These are phyloP conservation scores for Harpagus bidentatus DNA, from an alignment of 2,113 vertebrate genomes.

Conservation along the genomic window DNA sequence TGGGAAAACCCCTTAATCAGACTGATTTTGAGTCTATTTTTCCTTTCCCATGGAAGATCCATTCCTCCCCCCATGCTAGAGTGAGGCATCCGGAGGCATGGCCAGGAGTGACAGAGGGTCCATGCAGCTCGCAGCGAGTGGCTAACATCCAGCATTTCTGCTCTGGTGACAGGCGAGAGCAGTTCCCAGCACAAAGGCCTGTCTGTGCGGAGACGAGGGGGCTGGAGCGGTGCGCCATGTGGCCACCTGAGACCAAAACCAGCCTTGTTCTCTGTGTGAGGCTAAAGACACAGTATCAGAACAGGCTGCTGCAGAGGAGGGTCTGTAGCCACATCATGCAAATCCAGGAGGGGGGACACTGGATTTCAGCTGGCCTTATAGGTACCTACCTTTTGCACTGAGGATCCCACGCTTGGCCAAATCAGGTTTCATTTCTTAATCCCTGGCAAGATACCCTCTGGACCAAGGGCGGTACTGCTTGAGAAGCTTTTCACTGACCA, in stretches of 20 bases:
- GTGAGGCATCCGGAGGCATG: neutral
- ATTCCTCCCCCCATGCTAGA: neutral
- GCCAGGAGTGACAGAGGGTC: neutral
- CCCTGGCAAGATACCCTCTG: neutral
- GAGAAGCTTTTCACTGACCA: neutral
- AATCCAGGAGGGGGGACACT: neutral
- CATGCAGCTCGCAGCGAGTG: neutral
- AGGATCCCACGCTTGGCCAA: neutral
- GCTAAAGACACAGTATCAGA: neutral
- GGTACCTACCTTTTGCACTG: neutral
- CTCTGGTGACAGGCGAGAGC: neutral
- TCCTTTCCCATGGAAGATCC: neutral
- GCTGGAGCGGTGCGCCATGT: neutral
- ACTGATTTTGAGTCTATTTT: neutral
- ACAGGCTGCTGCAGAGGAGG: neutral
- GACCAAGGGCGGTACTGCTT: neutral
- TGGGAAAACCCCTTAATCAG: neutral
- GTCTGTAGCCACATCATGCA: neutral
- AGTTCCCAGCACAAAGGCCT: neutral
- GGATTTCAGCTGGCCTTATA: neutral
- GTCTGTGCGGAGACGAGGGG: neutral
- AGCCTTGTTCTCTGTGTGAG: neutral
- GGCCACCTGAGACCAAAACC: conserved; percentile 11
- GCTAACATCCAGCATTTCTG: neutral
- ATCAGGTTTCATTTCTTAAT: neutral